A percentile compares a stretch with the other conserved stretches of the same genome.
phyloP scores from a whole-genome alignment of 2,113 vertebrate species.

The Picathartes gymnocephalus region DNA sequence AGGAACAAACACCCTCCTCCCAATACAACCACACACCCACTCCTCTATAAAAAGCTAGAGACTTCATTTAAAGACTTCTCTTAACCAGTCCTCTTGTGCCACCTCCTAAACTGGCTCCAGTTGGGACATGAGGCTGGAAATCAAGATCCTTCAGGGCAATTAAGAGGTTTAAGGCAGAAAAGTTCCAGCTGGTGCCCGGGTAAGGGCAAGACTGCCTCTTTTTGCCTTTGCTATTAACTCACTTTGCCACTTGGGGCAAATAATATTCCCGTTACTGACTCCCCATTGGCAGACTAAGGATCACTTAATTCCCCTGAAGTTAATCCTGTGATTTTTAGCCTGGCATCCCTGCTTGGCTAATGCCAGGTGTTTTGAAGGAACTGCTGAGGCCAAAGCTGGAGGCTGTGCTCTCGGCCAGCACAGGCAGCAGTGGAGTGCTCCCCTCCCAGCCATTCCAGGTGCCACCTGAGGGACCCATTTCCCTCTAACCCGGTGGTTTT shows the following conservation, averaged over 20 bases:
- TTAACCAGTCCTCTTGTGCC: background rate
- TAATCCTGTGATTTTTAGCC: background rate
- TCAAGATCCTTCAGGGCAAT: background rate
- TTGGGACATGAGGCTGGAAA: background rate
- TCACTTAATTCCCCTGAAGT: background rate
- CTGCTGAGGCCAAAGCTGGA: background rate
- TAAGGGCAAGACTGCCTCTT: background rate
- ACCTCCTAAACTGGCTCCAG: background rate
- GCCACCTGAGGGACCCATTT: background rate
- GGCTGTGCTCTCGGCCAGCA: accelerated
- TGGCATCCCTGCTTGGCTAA: background rate
- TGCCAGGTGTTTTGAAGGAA: background rate
- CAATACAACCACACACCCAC: accelerated
- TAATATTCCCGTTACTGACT: background rate
- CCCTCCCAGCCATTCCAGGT: background rate
- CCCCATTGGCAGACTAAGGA: background rate
- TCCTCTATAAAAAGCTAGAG: accelerated
- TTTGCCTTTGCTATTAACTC: background rate
- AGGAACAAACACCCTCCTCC: accelerated
- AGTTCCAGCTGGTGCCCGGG: background rate
- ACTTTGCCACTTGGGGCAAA: background rate
- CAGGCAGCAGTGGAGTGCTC: background rate
- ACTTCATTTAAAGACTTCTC: background rate
- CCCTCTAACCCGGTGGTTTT: accelerated
- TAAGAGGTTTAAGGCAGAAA: background rate